Evolutionary conservation across 2,888 invertebrate species (phyloP).

Genomic region (Caenorhabditis doughertyi): DNA sequence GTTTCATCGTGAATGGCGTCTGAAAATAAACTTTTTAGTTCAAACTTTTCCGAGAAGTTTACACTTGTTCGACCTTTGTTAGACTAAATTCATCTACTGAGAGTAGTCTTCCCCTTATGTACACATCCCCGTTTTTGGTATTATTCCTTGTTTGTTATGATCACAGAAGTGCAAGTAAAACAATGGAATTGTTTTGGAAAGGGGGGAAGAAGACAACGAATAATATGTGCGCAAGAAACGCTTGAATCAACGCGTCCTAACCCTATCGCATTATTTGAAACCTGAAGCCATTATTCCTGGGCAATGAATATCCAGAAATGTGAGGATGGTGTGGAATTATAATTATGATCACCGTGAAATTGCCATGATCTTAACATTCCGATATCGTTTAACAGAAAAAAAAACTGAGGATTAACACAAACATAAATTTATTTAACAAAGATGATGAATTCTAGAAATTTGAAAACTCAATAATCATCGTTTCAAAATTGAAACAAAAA

Average conservation of each 20-base stretch:
- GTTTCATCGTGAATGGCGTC: slow-evolving; percentile 68
- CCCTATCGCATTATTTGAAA: slow-evolving; percentile 60
- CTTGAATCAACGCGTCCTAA: slow-evolving; percentile 50
- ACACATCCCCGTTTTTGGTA: slow-evolving; percentile 55
- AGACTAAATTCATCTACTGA: background rate
- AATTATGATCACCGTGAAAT: slow-evolving; percentile 15
- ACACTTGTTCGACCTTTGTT: slow-evolving; percentile 10
- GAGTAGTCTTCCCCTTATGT: slow-evolving; percentile 17
- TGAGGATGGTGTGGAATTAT: background rate
- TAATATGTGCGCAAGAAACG: slow-evolving; percentile 50
- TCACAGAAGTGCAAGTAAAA: slow-evolving; percentile 53
- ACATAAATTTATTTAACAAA: too few species aligned
- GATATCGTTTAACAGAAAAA: too few species aligned
- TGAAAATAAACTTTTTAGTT: slow-evolving; percentile 45
- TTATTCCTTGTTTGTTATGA: slow-evolving; percentile 47
- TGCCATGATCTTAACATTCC: background rate
- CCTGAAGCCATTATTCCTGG: slow-evolving; percentile 51
- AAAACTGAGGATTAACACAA: too few species aligned
- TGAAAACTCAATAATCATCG: too few species aligned
- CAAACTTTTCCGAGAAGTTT: slow-evolving; percentile 4
- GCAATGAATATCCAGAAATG: slow-evolving; percentile 40
- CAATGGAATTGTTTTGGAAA: slow-evolving; percentile 46
- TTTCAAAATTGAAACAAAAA: too few species aligned
- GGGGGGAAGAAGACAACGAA: background rate
- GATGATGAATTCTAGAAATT: too few species aligned